phyloP scores from a whole-genome alignment of 2,113 vertebrate species.

The Lanius ludovicianus region DNA sequence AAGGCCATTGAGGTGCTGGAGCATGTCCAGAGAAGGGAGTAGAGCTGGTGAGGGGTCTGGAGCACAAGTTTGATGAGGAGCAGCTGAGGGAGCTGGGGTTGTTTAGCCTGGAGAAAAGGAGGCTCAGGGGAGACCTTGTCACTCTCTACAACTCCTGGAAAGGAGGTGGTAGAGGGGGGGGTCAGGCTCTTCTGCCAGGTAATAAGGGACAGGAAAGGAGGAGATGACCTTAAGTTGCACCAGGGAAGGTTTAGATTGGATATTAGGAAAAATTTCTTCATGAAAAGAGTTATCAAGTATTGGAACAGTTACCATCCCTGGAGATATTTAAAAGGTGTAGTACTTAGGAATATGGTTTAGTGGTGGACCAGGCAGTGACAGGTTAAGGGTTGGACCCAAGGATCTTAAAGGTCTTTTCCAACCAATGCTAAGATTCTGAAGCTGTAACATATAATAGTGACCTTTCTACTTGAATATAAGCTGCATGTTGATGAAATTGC shows the following conservation, averaged over 20 bases:
- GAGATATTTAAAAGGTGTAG: neutral
- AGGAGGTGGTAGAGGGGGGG: neutral
- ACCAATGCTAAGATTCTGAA: neutral
- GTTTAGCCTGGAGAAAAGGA: neutral
- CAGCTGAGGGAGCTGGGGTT: neutral
- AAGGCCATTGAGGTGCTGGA: neutral
- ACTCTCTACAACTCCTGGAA: neutral
- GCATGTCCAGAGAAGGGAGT: fast-evolving
- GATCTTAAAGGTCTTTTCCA: neutral
- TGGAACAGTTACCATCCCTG: neutral
- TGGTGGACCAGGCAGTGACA: neutral
- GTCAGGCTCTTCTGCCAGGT: neutral
- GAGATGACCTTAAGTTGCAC: neutral
- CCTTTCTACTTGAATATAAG: neutral
- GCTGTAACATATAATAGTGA: neutral
- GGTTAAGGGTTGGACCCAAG: neutral
- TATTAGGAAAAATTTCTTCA: neutral
- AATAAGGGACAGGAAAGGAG: neutral
- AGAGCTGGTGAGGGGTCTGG: neutral
- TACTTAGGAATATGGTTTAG: neutral
- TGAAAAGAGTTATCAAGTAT: neutral
- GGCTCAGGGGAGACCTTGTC: neutral
- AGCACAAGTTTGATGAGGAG: neutral
- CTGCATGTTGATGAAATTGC: neutral
- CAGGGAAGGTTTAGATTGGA: neutral